Conservation (phyloP, 2,797 vertebrate species). For the Rhabdophis nuchalis region DNA sequence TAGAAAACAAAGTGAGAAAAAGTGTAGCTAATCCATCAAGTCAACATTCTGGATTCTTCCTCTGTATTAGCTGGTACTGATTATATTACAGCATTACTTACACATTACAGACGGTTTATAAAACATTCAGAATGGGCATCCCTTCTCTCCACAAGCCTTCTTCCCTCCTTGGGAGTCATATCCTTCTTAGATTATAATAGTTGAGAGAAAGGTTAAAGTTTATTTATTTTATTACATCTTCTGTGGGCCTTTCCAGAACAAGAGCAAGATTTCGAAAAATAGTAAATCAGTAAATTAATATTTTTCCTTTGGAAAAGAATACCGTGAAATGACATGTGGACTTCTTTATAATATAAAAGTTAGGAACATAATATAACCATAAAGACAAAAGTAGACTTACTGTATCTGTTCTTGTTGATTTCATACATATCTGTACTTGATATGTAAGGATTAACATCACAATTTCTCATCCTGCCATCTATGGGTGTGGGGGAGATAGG, state of each 20-base stretch:
- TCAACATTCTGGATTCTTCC: background rate
- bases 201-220: background rate
- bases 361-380: background rate
- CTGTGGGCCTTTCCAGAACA: background rate
- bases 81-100: background rate
- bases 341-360: background rate
- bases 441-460: background rate
- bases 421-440: background rate
- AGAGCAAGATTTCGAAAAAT: background rate
- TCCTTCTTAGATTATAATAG: background rate
- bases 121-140: background rate
- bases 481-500: background rate
- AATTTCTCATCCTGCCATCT: background rate
- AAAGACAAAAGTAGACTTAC: background rate
- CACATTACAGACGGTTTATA: background rate
- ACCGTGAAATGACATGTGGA: background rate
- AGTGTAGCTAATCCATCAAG: background rate
- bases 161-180: background rate
- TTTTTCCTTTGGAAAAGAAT: background rate
- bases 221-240: background rate
- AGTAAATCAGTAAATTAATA: background rate
- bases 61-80: background rate
- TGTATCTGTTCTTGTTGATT: background rate
- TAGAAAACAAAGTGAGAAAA: background rate
- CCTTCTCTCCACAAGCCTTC: background rate